Evolutionary conservation across 2,888 invertebrate species (phyloP).

Genomic region (Cactoblastis cactorum): DNA sequence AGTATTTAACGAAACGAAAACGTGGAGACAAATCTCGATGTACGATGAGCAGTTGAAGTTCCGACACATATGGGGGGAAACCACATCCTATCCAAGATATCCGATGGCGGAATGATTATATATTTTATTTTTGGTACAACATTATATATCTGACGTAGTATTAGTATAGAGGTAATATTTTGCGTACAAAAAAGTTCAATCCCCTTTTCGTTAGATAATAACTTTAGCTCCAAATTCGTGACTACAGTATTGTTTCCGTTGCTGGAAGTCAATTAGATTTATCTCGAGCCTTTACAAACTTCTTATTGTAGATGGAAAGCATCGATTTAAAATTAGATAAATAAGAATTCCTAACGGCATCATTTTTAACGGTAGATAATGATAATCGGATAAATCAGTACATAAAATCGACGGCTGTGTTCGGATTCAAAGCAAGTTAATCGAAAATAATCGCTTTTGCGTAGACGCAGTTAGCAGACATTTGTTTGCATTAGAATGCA

Average conservation of each 20-base stretch:
- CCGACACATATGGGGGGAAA: no score
- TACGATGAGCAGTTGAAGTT: no score
- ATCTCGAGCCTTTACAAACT: constrained; percentile 13
- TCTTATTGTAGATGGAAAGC: constrained; percentile 26
- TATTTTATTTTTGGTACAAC: no score
- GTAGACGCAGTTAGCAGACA: constrained; percentile 24
- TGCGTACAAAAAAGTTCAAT: background rate
- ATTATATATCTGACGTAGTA: no score
- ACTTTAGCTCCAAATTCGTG: background rate
- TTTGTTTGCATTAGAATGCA: constrained; percentile 46
- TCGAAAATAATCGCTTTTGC: constrained; percentile 60
- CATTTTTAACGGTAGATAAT: constrained; percentile 64
- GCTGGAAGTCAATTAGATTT: background rate
- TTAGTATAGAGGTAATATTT: no score
- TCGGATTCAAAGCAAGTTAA: constrained; percentile 51
- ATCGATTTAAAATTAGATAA: constrained; percentile 48
- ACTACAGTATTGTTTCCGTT: background rate
- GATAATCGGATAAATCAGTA: constrained; percentile 58
- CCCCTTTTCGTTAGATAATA: background rate
- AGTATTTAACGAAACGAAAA: no score
- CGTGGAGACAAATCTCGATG: no score
- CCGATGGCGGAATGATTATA: no score
- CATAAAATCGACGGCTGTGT: constrained; percentile 48
- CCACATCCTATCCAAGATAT: no score
- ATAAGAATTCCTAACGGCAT: constrained; percentile 64